Evolutionary conservation across 2,888 invertebrate genomes (phyloP).

Genomic region (Sericinus montela): DNA sequence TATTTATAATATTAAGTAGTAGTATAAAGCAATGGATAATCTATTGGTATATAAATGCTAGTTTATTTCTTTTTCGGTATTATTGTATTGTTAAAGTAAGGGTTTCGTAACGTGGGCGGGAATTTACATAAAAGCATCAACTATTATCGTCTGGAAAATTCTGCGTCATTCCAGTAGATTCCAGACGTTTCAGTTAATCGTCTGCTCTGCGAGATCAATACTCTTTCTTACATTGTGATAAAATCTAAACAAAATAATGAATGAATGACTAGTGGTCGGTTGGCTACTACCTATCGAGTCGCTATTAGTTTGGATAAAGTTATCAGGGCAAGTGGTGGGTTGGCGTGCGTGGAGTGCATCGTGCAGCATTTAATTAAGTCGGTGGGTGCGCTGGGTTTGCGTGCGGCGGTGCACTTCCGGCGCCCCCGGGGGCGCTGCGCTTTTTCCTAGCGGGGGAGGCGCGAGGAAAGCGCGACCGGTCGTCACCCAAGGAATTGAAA

Average conservation of each 20-base stretch:
- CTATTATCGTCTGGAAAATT: not conserved
- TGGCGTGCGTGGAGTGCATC: conserved; percentile 26
- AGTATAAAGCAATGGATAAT: too few relatives aligned
- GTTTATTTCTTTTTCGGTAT: too few relatives aligned
- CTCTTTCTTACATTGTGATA: not conserved
- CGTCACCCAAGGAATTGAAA: conserved; percentile 73
- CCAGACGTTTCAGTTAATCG: not conserved
- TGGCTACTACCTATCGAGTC: not conserved
- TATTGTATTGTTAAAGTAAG: too few relatives aligned
- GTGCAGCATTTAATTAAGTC: conserved; percentile 73
- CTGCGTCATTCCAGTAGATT: not conserved
- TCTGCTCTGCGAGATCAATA: not conserved
- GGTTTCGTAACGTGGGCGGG: not conserved
- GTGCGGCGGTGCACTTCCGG: conserved; percentile 75
- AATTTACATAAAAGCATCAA: not conserved
- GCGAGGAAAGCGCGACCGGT: conserved; percentile 73
- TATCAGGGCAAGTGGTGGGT: conserved; percentile 20
- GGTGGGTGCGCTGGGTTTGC: conserved; percentile 72
- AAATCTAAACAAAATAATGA: too few relatives aligned
- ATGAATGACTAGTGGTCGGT: too few relatives aligned
- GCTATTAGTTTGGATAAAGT: not conserved
- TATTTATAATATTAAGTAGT: too few relatives aligned
- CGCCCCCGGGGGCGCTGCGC: conserved; percentile 67
- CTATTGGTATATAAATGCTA: too few relatives aligned
- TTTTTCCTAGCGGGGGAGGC: conserved; percentile 62